phyloP scores from a whole-genome alignment of 2,888 invertebrate species.

The Megalurothrips usitatus region DNA sequence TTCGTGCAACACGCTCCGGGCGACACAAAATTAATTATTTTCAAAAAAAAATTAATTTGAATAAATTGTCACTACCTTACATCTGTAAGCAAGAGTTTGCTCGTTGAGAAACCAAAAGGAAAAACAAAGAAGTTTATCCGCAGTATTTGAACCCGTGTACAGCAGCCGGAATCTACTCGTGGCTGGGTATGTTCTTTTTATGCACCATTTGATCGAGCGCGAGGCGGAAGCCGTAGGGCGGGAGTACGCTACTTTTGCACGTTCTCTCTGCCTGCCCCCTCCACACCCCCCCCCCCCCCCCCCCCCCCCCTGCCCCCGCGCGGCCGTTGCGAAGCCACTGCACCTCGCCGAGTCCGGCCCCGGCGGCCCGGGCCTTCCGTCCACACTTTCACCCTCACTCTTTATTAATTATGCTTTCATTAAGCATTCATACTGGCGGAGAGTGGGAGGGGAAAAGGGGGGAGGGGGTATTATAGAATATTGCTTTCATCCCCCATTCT shows the following conservation, averaged over 20 bases:
- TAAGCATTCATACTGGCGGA: background rate
- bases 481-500: too few species aligned
- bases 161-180: too few species aligned
- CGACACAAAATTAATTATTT: too few species aligned
- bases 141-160: too few species aligned
- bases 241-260: background rate
- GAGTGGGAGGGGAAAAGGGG: background rate
- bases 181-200: background rate
- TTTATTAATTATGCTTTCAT: slow-evolving; percentile 27
- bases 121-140: too few species aligned
- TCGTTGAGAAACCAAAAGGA: too few species aligned
- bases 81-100: too few species aligned
- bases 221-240: background rate
- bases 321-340: background rate
- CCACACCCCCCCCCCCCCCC: background rate
- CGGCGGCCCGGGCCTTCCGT: background rate
- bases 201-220: background rate
- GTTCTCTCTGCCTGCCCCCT: background rate
- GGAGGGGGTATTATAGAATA: background rate
- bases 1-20: too few species aligned
- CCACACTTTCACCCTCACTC: slow-evolving; percentile 14
- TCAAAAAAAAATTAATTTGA: too few species aligned
- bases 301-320: background rate
- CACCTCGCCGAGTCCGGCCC: background rate
- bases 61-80: too few species aligned